These are phyloP conservation scores for Aselliscus stoliczkanus DNA, from an alignment of 2,797 vertebrate species.

Conservation along the genomic window DNA sequence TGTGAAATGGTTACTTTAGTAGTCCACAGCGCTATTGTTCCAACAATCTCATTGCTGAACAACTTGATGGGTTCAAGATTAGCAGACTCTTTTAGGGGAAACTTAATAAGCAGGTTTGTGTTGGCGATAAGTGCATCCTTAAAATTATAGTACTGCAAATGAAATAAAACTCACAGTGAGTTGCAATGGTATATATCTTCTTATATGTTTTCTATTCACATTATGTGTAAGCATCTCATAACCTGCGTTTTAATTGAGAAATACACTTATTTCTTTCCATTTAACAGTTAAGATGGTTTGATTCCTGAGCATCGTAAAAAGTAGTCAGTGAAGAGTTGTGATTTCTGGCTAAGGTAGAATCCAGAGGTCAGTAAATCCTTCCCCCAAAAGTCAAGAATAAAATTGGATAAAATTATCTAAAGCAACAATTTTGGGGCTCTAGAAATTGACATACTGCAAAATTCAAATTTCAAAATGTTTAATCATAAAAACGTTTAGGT, in stretches of 20 bases:
- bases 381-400: background rate
- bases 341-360: background rate
- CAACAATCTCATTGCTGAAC: background rate
- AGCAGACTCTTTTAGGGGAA: background rate
- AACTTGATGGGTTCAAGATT: background rate
- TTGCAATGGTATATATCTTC: background rate
- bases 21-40: background rate
- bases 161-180: background rate
- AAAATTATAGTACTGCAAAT: background rate
- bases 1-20: background rate
- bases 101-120: background rate
- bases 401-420: background rate
- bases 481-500: background rate
- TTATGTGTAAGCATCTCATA: background rate
- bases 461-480: background rate
- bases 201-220: background rate
- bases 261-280: background rate
- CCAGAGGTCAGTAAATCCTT: background rate
- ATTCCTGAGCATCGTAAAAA: background rate
- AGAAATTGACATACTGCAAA: background rate
- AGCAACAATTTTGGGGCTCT: background rate
- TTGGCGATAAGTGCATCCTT: background rate
- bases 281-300: background rate
- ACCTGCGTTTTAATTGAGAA: background rate
- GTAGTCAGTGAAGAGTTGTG: background rate